A percentile compares a stretch with the other conserved stretches of the same genome.
These are phyloP conservation scores for Drosophila setifemur DNA, from an alignment of 1,140 invertebrate species.

Conservation along the genomic window DNA sequence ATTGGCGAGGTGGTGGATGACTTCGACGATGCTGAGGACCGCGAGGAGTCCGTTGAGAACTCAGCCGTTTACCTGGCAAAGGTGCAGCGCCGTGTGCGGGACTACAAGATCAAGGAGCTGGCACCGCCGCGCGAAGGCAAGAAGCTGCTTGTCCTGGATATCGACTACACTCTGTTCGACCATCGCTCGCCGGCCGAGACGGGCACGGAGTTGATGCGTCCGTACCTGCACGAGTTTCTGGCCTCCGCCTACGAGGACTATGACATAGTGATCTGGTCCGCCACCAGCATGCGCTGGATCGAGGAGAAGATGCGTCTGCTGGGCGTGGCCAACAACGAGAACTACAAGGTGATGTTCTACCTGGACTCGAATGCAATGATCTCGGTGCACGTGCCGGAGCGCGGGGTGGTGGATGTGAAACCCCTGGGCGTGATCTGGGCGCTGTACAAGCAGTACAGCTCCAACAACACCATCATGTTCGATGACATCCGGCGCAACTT, in stretches of 20 bases:
- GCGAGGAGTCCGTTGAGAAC: conserved; percentile 85
- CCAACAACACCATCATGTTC: conserved; percentile 98
- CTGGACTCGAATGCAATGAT: conserved; percentile 97
- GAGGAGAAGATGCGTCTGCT: conserved; percentile 98
- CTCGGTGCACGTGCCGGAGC: conserved; percentile 89
- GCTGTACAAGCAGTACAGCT: conserved; percentile 93
- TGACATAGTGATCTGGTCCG: conserved; percentile 96
- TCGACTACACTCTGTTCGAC: conserved; percentile 98
- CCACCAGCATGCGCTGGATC: conserved; percentile 99
- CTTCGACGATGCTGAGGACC: conserved; percentile 93
- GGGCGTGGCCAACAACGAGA: conserved; percentile 90
- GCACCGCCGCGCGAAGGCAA: conserved; percentile 92
- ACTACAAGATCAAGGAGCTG: conserved; percentile 92
- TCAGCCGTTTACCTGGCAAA: conserved; percentile 87
- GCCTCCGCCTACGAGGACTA: conserved; percentile 94
- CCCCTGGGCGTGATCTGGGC: conserved; percentile 98
- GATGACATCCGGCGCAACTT: conserved; percentile 99
- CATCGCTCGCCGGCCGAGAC: conserved; percentile 95
- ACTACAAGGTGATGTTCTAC: conserved; percentile 97
- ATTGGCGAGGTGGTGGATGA: conserved; percentile 94
- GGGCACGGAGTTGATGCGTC: conserved; percentile 95
- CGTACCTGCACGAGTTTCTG: conserved; percentile 97
- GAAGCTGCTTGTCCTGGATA: conserved; percentile 96
- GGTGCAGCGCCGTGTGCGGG: conserved; percentile 92
- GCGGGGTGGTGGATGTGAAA: conserved; percentile 91